Conservation (phyloP, 1,140 invertebrate genomes). For the Caenorhabditis inopinata region DNA sequence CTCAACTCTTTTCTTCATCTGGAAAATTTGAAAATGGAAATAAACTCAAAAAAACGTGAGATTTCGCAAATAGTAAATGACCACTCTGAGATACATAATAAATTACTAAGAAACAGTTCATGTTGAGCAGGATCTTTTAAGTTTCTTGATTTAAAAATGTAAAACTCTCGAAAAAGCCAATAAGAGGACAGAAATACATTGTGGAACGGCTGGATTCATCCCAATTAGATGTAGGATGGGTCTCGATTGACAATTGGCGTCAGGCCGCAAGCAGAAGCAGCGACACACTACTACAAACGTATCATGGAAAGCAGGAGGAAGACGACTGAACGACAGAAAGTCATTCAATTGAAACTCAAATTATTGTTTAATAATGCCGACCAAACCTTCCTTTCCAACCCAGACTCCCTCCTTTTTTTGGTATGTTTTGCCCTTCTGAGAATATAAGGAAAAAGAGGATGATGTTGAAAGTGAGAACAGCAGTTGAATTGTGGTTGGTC, state of each 20-base stretch:
- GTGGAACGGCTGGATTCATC: conserved; percentile 5
- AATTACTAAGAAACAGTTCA: too few species aligned
- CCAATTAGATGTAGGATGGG: conserved; percentile 5
- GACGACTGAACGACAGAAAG: conserved; percentile 26
- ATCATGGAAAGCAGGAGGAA: conserved; percentile 28
- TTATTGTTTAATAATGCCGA: conserved; percentile 33
- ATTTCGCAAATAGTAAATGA: too few species aligned
- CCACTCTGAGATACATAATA: too few species aligned
- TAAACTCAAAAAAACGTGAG: neutral
- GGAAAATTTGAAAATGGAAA: neutral
- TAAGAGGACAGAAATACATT: neutral
- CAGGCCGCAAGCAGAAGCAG: neutral
- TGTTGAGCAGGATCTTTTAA: too few species aligned
- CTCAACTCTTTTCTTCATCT: conserved; percentile 12
- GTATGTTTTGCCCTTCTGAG: neutral
- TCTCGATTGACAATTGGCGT: conserved; percentile 28
- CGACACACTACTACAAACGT: conserved; percentile 28
- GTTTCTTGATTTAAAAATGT: too few species aligned
- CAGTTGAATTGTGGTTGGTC: conserved; percentile 13
- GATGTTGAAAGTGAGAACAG: conserved; percentile 6
- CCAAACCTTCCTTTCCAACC: neutral
- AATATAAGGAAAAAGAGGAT: neutral
- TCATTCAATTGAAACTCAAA: conserved; percentile 31
- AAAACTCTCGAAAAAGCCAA: neutral
- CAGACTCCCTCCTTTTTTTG: neutral